Conservation (phyloP, 2,113 vertebrate genomes). For the Merops nubicus region DNA sequence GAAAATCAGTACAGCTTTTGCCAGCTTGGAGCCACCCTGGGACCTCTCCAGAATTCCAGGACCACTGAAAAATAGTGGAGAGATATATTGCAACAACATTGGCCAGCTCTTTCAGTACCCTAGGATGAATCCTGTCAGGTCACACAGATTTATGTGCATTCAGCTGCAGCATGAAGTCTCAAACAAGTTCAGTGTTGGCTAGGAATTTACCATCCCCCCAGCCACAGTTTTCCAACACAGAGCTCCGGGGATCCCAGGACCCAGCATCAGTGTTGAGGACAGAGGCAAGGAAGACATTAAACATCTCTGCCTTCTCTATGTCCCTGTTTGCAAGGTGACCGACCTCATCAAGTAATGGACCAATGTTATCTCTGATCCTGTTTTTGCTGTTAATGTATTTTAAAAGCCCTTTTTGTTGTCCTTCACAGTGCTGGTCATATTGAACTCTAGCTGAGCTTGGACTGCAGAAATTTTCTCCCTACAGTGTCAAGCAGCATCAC, state of each 20-base stretch:
- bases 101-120: neutral
- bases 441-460: neutral
- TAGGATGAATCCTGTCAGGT: neutral
- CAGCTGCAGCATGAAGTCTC: neutral
- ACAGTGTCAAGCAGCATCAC: accelerated
- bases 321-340: neutral
- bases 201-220: neutral
- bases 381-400: neutral
- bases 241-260: neutral
- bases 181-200: neutral
- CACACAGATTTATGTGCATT: neutral
- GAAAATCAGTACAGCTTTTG: neutral
- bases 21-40: neutral
- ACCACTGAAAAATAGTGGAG: neutral
- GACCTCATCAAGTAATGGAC: neutral
- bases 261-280: neutral
- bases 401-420: neutral
- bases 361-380: neutral
- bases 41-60: neutral
- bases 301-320: neutral
- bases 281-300: neutral
- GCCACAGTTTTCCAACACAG: neutral
- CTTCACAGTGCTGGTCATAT: neutral
- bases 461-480: neutral
- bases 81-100: accelerated